Evolutionary conservation across 2,888 invertebrate genomes (phyloP).

Genomic region (Eristalinus sepulchralis): DNA sequence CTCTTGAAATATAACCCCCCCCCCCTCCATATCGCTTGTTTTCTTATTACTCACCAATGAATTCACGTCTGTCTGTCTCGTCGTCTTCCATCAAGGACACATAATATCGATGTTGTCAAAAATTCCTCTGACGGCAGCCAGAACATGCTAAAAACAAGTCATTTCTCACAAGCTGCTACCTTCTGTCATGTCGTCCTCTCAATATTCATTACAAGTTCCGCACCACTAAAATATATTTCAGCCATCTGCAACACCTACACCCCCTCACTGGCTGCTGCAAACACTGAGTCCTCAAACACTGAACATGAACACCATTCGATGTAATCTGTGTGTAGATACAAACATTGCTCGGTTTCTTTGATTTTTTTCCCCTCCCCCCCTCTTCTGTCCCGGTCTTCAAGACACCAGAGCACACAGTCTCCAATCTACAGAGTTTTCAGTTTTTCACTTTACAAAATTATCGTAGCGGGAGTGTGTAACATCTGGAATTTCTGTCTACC

Average conservation of each 20-base stretch:
- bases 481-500: slow-evolving; percentile 35
- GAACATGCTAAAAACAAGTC: not conserved
- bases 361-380: not conserved
- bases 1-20: too few relatives aligned
- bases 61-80: not conserved
- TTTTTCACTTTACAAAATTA: slow-evolving; percentile 33
- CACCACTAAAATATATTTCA: slow-evolving; percentile 12
- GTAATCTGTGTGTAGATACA: slow-evolving; percentile 16
- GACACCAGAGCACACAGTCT: not conserved
- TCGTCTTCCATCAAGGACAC: not conserved
- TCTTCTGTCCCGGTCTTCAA: not conserved
- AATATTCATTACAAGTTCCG: slow-evolving; percentile 32
- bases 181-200: slow-evolving; percentile 10
- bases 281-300: slow-evolving; percentile 4
- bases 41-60: not conserved
- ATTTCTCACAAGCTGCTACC: not conserved
- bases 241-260: slow-evolving; percentile 13
- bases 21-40: not conserved
- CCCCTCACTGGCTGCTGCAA: not conserved
- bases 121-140: not conserved
- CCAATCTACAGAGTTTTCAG: not conserved
- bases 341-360: not conserved
- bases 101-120: slow-evolving; percentile 22
- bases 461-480: slow-evolving; percentile 28
- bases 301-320: slow-evolving; percentile 13